phyloP scores from a whole-genome alignment of 2,888 invertebrate genomes.

The Boloria selene region DNA sequence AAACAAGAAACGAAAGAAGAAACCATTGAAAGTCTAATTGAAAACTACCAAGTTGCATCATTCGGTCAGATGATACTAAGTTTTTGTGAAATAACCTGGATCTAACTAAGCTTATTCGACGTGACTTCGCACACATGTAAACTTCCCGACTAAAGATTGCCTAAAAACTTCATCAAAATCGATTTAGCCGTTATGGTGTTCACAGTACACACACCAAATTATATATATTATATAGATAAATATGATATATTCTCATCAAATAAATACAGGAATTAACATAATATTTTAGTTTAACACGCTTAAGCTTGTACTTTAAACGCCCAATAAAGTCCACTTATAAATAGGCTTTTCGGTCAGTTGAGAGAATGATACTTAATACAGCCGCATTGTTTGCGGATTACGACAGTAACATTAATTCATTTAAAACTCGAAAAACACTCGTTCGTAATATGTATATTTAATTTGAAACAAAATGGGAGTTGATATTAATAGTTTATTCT shows the following conservation, averaged over 20 bases:
- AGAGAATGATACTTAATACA: slow-evolving; percentile 49
- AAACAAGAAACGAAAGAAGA: too few relatives aligned
- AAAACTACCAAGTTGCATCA: too few relatives aligned
- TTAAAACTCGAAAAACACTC: slow-evolving; percentile 40
- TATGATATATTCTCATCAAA: background rate
- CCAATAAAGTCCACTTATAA: slow-evolving; percentile 42
- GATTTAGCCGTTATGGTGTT: too few relatives aligned
- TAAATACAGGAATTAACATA: too few relatives aligned
- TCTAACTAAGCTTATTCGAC: too few relatives aligned
- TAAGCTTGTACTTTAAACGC: slow-evolving; percentile 27
- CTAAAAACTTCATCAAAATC: too few relatives aligned
- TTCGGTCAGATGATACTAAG: too few relatives aligned
- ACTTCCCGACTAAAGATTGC: too few relatives aligned
- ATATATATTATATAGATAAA: background rate
- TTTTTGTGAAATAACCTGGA: too few relatives aligned
- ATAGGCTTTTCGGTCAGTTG: slow-evolving; percentile 53
- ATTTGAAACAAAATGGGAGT: background rate
- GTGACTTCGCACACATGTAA: too few relatives aligned
- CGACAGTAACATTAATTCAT: slow-evolving; percentile 39
- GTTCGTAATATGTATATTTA: background rate
- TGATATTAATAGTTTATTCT: background rate
- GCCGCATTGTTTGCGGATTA: slow-evolving; percentile 51
- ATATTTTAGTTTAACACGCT: slow-evolving; percentile 25
- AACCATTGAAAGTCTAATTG: too few relatives aligned
- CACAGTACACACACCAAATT: too few relatives aligned